Evolutionary conservation across 2,113 vertebrate species (phyloP).

Genomic region (Petrocephalus microphthalmus): DNA sequence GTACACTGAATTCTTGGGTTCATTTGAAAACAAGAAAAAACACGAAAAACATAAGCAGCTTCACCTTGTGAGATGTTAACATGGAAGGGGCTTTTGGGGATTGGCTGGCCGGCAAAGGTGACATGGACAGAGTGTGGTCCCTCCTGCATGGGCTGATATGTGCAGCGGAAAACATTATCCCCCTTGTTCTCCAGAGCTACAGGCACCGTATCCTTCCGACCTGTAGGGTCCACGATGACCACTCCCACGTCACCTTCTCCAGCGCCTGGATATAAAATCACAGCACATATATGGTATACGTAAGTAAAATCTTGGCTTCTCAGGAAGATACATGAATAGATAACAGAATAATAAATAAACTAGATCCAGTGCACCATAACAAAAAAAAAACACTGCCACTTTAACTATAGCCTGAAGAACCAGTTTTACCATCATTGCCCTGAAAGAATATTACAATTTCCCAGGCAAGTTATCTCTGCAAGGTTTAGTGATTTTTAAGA

Average conservation of each 20-base stretch:
- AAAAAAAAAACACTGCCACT: not conserved
- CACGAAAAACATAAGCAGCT: slow-evolving; percentile 25
- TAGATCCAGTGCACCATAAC: not conserved
- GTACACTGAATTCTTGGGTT: not conserved
- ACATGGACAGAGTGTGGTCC: slow-evolving; percentile 78
- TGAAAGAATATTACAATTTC: not conserved
- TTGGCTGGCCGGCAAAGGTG: slow-evolving; percentile 76
- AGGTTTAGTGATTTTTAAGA: not conserved
- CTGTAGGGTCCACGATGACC: slow-evolving; percentile 86
- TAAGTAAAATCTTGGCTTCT: not conserved
- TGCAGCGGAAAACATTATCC: slow-evolving; percentile 87
- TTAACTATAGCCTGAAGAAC: not conserved
- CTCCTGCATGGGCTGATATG: slow-evolving; percentile 80
- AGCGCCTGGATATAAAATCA: slow-evolving; percentile 62
- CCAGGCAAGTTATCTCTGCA: not conserved
- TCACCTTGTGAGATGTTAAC: slow-evolving; percentile 88
- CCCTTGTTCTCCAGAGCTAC: slow-evolving; percentile 89
- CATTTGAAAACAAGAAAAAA: not conserved
- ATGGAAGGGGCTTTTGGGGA: slow-evolving; percentile 82
- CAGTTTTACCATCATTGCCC: not conserved
- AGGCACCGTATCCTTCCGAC: slow-evolving; percentile 84
- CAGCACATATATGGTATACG: not conserved
- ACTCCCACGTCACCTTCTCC: slow-evolving; percentile 85
- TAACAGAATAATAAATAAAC: not conserved
- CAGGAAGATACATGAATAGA: too few species aligned